Evolutionary conservation across 2,888 invertebrate genomes (phyloP).

Genomic region (Cancer borealis): DNA sequence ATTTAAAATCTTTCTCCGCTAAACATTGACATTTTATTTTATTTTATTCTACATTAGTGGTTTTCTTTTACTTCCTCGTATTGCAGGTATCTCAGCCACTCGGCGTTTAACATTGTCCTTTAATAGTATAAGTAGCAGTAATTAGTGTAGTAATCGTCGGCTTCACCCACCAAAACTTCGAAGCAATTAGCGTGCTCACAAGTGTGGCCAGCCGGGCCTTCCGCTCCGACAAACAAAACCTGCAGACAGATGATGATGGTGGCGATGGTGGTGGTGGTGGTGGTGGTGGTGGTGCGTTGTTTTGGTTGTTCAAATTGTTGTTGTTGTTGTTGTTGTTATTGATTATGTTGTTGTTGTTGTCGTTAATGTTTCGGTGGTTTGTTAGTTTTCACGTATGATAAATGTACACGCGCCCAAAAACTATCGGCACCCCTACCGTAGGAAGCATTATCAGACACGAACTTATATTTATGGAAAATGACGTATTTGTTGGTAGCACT

Average conservation of each 20-base stretch:
- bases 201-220: slow-evolving; percentile 14
- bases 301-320: background rate
- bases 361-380: background rate
- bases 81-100: background rate
- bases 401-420: too few relatives aligned
- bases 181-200: background rate
- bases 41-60: background rate
- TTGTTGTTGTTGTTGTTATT: background rate
- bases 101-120: background rate
- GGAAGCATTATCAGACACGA: too few relatives aligned
- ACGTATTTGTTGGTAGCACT: too few relatives aligned
- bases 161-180: slow-evolving; percentile 38
- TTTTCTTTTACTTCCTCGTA: background rate
- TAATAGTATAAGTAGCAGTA: slow-evolving; percentile 38
- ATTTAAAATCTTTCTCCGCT: background rate
- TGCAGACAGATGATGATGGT: background rate
- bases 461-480: too few relatives aligned
- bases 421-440: too few relatives aligned
- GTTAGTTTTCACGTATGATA: background rate
- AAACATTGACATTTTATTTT: background rate
- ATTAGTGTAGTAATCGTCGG: slow-evolving; percentile 13
- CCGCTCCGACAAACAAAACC: slow-evolving; percentile 25
- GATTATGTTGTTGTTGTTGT: background rate
- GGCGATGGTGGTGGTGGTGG: background rate
- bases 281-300: background rate